Percentiles rank a stretch among this genome's conserved stretches.
Evolutionary conservation across 2,797 vertebrate genomes (phyloP).

Genomic region (Helarctos malayanus): DNA sequence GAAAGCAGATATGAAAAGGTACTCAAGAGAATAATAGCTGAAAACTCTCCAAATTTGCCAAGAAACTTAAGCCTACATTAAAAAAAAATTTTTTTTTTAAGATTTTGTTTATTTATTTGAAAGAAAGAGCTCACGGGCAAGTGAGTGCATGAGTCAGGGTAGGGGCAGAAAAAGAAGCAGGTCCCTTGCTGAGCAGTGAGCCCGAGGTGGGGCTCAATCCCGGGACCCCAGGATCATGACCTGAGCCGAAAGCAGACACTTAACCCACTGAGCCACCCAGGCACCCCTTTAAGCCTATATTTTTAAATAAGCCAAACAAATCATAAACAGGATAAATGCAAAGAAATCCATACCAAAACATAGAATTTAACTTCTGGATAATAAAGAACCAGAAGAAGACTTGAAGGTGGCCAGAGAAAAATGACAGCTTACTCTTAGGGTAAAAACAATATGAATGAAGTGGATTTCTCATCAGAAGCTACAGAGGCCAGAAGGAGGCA

Average conservation of each 20-base stretch:
- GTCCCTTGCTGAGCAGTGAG: too few relatives aligned
- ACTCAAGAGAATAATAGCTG: neutral
- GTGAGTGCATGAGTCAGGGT: too few relatives aligned
- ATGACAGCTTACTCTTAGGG: neutral
- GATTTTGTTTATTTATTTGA: too few relatives aligned
- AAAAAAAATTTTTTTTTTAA: too few relatives aligned
- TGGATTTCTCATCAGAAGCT: neutral
- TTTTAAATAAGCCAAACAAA: neutral
- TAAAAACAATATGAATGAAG: neutral
- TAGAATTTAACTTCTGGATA: neutral
- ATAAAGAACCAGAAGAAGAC: neutral
- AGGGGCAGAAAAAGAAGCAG: too few relatives aligned
- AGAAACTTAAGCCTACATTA: neutral
- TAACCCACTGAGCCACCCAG: too few relatives aligned
- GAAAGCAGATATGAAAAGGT: neutral
- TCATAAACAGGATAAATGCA: neutral
- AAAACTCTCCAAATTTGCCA: slow-evolving; percentile 14
- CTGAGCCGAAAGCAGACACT: too few relatives aligned
- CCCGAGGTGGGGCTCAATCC: too few relatives aligned
- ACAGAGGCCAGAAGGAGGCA: neutral
- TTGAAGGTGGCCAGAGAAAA: neutral
- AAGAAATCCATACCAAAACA: neutral
- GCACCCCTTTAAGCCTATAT: neutral
- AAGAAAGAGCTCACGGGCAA: too few relatives aligned
- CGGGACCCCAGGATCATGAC: too few relatives aligned